Evolutionary conservation across 2,888 invertebrate species (phyloP).

Genomic region (Drosophila ezoana): DNA sequence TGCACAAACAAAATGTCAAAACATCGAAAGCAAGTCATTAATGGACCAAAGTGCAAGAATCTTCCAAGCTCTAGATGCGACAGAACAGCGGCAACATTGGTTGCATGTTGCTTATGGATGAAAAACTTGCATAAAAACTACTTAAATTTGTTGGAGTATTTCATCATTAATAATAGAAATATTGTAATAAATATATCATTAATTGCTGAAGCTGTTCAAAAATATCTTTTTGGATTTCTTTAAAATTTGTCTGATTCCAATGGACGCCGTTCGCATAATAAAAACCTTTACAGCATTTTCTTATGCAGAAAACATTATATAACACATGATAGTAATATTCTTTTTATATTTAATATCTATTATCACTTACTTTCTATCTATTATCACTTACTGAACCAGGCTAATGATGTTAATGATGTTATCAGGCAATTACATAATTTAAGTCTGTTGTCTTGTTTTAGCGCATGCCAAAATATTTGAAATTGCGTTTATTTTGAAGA

Average conservation of each 20-base stretch:
- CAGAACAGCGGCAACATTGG: slow-evolving; percentile 3
- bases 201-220: no score
- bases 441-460: slow-evolving; percentile 17
- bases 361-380: no score
- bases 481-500: slow-evolving; percentile 41
- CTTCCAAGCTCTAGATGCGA: slow-evolving; percentile 6
- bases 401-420: not conserved
- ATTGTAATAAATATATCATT: no score
- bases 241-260: no score
- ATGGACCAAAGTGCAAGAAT: slow-evolving; percentile 55
- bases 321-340: no score
- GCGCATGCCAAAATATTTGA: slow-evolving; percentile 64
- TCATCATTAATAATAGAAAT: no score
- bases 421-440: slow-evolving; percentile 30
- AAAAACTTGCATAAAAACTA: not conserved
- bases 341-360: no score
- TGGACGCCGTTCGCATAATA: no score
- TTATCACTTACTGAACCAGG: not conserved
- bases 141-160: no score
- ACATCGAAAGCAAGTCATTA: slow-evolving; percentile 74
- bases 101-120: slow-evolving; percentile 1
- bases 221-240: no score
- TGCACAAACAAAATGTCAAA: slow-evolving; percentile 68
- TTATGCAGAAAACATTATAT: no score
- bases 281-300: no score